Percentiles rank a stretch among this genome's conserved stretches.
Evolutionary conservation across 2,113 vertebrate genomes (phyloP).

Genomic region (Sinocyclocheilus grahami): DNA sequence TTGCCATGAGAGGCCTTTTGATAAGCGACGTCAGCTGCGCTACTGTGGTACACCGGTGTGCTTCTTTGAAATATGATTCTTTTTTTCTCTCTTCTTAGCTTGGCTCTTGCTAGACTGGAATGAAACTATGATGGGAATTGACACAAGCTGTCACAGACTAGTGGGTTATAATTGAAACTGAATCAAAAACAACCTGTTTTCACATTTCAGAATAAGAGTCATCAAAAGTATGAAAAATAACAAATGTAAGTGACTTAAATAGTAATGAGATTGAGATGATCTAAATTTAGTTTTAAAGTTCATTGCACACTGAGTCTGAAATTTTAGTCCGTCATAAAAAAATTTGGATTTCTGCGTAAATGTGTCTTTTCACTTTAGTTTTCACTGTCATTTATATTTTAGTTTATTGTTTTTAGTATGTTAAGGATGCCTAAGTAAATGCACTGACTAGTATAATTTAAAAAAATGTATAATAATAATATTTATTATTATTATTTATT

Average conservation of each 20-base stretch:
- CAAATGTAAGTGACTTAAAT: not conserved
- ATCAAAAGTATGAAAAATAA: not conserved
- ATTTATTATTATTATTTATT: not conserved
- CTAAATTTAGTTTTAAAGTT: not conserved
- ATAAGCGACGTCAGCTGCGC: not conserved
- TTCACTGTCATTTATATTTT: not conserved
- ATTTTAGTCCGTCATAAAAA: too few species aligned
- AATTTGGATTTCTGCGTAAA: not conserved
- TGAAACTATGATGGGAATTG: slow-evolving; percentile 18
- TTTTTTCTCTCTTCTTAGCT: slow-evolving; percentile 20
- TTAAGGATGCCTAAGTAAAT: not conserved
- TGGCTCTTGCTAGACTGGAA: not conserved
- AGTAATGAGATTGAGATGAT: not conserved
- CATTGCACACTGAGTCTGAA: too few species aligned
- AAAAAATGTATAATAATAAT: not conserved
- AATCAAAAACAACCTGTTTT: not conserved
- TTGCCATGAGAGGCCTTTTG: slow-evolving; percentile 48
- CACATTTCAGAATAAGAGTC: not conserved
- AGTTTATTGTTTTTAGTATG: too few species aligned
- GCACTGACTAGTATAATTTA: not conserved
- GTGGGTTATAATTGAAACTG: slow-evolving; percentile 3
- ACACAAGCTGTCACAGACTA: not conserved
- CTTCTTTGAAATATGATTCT: slow-evolving; percentile 33
- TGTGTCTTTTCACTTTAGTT: not conserved
- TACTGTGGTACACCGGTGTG: not conserved